These are phyloP conservation scores for Pollachius pollachius DNA, from an alignment of 2,113 vertebrate genomes.

Conservation along the genomic window DNA sequence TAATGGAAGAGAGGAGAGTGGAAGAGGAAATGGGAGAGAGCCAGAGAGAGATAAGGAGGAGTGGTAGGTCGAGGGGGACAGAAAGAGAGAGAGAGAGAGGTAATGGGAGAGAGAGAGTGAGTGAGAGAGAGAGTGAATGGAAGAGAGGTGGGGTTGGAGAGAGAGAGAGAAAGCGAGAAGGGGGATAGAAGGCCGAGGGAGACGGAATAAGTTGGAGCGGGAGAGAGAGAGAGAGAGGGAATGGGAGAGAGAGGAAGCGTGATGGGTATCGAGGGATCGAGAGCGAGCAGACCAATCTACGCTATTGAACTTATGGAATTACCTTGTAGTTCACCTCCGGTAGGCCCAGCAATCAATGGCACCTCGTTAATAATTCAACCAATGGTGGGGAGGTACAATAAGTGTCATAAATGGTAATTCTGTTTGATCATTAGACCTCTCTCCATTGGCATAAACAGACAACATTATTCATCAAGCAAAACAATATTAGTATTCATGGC, in stretches of 20 bases:
- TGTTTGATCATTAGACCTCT: slow-evolving; percentile 68
- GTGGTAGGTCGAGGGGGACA: no score
- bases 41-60: no score
- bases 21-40: no score
- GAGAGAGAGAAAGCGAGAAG: no score
- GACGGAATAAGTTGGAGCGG: not conserved
- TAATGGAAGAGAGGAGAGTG: slow-evolving; percentile 1
- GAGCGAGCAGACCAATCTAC: slow-evolving; percentile 51
- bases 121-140: no score
- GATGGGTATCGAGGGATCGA: slow-evolving; percentile 9
- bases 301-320: slow-evolving; percentile 64
- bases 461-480: slow-evolving; percentile 62
- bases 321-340: slow-evolving; percentile 48
- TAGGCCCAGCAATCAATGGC: slow-evolving; percentile 54
- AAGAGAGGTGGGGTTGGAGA: no score
- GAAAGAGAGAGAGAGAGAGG: no score
- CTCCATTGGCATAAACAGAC: slow-evolving; percentile 69
- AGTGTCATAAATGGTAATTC: slow-evolving; percentile 71
- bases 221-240: slow-evolving; percentile 6
- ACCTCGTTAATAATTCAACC: slow-evolving; percentile 65
- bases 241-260: not conserved
- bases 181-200: not conserved
- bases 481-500: slow-evolving; percentile 62
- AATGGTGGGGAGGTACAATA: slow-evolving; percentile 52
- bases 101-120: no score